These are phyloP conservation scores for Gymnobelideus leadbeateri DNA, from an alignment of 2,113 vertebrate genomes.

Conservation along the genomic window DNA sequence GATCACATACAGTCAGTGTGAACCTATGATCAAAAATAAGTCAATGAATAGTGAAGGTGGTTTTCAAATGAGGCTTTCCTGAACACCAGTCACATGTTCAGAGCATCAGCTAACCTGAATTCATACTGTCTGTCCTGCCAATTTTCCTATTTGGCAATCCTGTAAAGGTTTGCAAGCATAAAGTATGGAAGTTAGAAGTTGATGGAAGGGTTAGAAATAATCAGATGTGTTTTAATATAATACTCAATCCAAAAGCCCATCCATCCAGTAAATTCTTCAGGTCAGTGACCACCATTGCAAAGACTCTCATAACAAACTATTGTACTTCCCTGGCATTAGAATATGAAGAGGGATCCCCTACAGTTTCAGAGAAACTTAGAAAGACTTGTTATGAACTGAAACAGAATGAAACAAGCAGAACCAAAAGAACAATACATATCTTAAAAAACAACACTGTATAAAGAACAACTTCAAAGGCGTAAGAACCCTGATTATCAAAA, in stretches of 20 bases:
- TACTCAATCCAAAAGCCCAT: neutral
- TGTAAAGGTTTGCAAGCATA: neutral
- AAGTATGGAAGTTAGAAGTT: neutral
- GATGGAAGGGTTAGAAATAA: neutral
- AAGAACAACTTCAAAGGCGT: neutral
- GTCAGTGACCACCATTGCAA: neutral
- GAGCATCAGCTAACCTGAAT: neutral
- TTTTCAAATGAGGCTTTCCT: neutral
- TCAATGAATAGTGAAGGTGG: neutral
- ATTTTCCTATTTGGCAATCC: neutral
- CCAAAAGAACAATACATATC: neutral
- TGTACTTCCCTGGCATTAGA: neutral
- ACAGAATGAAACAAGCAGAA: neutral
- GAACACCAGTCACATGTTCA: neutral
- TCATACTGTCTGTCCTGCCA: neutral
- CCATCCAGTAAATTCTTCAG: neutral
- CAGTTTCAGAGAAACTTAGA: neutral
- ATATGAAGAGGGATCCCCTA: neutral
- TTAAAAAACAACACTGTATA: neutral
- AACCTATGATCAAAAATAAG: neutral
- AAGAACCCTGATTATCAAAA: neutral
- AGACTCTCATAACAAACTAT: neutral
- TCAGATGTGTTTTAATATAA: neutral
- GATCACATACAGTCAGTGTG: neutral
- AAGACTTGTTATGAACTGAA: neutral